Conservation (phyloP, 2,888 invertebrate genomes). For the Heliconius cydno region DNA sequence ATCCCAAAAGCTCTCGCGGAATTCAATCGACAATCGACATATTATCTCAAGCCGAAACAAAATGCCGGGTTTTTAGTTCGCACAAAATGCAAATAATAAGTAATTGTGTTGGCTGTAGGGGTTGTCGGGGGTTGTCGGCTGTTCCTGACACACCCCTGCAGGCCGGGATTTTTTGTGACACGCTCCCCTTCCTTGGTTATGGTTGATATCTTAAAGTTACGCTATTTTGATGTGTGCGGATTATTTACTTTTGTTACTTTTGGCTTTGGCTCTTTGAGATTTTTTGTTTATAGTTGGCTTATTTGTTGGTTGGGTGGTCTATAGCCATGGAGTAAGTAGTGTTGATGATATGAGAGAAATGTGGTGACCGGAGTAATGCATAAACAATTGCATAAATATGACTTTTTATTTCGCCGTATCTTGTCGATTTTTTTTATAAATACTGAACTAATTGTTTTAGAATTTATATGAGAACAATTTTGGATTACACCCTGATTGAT, state of each 20-base stretch:
- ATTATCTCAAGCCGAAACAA: conserved; percentile 44
- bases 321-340: too few species aligned
- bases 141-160: conserved; percentile 66
- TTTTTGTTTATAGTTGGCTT: background rate
- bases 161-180: conserved; percentile 71
- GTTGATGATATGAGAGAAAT: too few species aligned
- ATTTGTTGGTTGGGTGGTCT: too few species aligned
- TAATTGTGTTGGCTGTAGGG: conserved; percentile 65
- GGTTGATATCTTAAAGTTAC: conserved; percentile 26
- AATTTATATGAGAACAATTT: too few species aligned
- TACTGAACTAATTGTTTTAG: too few species aligned
- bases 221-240: conserved; percentile 23
- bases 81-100: conserved; percentile 64
- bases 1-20: background rate
- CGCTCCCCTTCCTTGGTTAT: conserved; percentile 47
- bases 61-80: conserved; percentile 43
- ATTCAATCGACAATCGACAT: conserved; percentile 15
- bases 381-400: too few species aligned
- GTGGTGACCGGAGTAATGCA: too few species aligned
- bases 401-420: too few species aligned
- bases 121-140: conserved; percentile 57
- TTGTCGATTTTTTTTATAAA: too few species aligned
- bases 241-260: conserved; percentile 23
- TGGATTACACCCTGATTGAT: too few species aligned
- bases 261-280: background rate